Conservation (phyloP, 2,888 invertebrate species). For the Apoda limacodes region DNA sequence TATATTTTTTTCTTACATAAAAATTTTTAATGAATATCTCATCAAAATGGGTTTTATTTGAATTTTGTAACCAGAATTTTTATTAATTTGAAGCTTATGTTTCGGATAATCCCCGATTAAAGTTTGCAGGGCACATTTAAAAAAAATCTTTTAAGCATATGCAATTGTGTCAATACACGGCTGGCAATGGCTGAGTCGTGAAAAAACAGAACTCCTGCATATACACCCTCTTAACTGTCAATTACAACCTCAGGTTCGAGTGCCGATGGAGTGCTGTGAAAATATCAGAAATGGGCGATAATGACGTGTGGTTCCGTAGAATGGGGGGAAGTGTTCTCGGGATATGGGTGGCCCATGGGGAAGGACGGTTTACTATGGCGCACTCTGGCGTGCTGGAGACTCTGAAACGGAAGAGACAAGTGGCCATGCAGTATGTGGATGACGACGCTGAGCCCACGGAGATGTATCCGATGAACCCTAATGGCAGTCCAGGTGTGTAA, state of each 20-base stretch:
- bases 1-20: too few relatives aligned
- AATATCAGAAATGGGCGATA: constrained; percentile 71
- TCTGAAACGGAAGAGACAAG: constrained; percentile 70
- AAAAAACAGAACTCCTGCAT: too few relatives aligned
- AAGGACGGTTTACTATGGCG: constrained; percentile 82
- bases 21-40: too few relatives aligned
- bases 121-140: too few relatives aligned
- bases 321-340: constrained; percentile 93
- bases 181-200: too few relatives aligned
- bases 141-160: too few relatives aligned
- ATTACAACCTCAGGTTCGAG: constrained; percentile 63
- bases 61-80: too few relatives aligned
- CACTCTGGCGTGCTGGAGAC: constrained; percentile 52
- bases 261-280: constrained; percentile 84
- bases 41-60: too few relatives aligned
- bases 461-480: constrained; percentile 94
- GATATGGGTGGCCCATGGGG: constrained; percentile 97
- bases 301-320: constrained; percentile 87
- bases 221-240: too few relatives aligned
- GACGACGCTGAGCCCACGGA: constrained; percentile 81
- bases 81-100: too few relatives aligned
- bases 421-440: constrained; percentile 87
- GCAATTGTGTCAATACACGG: too few relatives aligned
- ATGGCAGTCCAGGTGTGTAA: constrained; percentile 80
- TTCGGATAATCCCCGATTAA: too few relatives aligned